Percentiles rank a stretch among this genome's conserved stretches.
Conservation (phyloP, 1,140 invertebrate species). For the Subanguina moxae region DNA sequence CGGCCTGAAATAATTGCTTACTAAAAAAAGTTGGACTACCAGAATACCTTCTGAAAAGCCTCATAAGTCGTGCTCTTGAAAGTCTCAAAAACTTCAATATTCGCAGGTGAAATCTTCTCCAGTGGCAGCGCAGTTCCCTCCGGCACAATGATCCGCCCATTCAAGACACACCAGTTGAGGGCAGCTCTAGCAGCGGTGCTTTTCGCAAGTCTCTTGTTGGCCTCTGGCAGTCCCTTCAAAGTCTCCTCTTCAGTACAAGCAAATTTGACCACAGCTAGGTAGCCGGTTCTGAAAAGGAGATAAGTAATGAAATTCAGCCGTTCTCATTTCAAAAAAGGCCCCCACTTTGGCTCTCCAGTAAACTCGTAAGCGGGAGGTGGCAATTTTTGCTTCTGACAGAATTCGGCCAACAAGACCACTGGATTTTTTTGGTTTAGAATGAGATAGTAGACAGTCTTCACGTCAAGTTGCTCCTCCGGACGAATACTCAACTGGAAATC, state of each 20-base stretch:
- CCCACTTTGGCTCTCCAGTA: not conserved
- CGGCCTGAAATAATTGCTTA: not conserved
- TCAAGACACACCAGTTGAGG: not conserved
- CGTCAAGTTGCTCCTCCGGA: not conserved
- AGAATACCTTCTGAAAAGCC: not conserved
- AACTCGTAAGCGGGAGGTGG: slow-evolving; percentile 1
- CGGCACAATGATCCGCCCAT: not conserved
- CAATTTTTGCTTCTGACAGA: not conserved
- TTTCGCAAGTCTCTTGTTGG: slow-evolving; percentile 4
- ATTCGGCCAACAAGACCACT: not conserved
- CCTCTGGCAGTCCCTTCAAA: not conserved
- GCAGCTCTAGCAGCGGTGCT: not conserved
- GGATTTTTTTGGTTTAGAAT: not conserved
- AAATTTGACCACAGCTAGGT: not conserved
- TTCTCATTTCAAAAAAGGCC: too few species aligned
- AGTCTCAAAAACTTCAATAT: not conserved
- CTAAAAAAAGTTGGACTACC: not conserved
- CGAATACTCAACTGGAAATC: slow-evolving; percentile 3
- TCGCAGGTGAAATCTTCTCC: not conserved
- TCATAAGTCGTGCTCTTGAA: slow-evolving; percentile 3
- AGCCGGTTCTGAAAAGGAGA: not conserved
- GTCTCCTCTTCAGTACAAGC: not conserved
- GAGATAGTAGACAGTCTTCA: slow-evolving; percentile 3
- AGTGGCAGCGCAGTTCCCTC: not conserved
- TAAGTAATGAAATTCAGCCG: too few species aligned